A percentile compares a stretch with the other conserved stretches of the same genome.
Conservation (phyloP, 37 sponge, comb jelly and placozoan genomes). For the Chondrosia reniformis region DNA sequence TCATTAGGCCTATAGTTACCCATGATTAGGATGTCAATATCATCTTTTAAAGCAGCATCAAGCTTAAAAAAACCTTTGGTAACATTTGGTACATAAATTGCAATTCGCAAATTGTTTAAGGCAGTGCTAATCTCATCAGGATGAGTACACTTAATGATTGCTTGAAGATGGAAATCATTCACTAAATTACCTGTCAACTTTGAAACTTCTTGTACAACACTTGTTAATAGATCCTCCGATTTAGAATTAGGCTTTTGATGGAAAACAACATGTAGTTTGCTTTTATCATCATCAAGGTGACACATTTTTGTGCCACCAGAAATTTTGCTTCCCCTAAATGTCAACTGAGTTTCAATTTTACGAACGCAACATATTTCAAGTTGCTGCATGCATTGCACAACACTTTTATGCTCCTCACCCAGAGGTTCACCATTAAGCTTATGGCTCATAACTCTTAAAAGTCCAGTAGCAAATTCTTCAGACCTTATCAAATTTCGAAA, state of each 20-base stretch:
- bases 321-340: neutral
- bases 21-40: neutral
- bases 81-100: neutral
- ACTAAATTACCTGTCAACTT: no score
- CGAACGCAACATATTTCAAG: neutral
- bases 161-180: neutral
- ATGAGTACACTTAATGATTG: neutral
- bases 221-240: neutral
- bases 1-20: conserved; percentile 11
- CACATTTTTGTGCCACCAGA: neutral
- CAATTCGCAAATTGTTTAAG: neutral
- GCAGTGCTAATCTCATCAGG: conserved; percentile 2
- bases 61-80: neutral
- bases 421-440: neutral
- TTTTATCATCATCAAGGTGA: neutral
- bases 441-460: conserved; percentile 2
- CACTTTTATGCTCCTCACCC: neutral
- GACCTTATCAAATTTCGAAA: neutral
- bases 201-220: no score
- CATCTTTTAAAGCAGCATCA: neutral
- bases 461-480: neutral
- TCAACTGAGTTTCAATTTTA: neutral
- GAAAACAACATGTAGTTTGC: conserved; percentile 1
- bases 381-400: neutral
- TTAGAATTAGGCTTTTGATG: neutral